Percentiles rank a stretch among this genome's conserved stretches.
phyloP scores from a whole-genome alignment of 2,888 invertebrate genomes.

The Anthophora plumipes region DNA sequence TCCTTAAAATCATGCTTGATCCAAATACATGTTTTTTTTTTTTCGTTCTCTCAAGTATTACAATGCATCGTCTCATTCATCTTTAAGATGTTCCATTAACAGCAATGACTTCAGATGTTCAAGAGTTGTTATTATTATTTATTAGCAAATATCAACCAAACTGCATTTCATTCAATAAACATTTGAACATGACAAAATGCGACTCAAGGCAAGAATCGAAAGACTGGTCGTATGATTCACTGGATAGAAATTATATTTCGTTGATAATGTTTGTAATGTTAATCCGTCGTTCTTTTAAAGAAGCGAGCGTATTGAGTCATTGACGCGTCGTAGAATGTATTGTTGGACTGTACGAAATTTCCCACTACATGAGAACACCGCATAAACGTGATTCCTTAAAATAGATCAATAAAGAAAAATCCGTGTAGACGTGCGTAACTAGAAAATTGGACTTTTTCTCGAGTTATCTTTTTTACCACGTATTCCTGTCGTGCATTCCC shows the following conservation, averaged over 20 bases:
- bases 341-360: background rate
- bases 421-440: background rate
- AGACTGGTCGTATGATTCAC: background rate
- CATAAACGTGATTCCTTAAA: slow-evolving; percentile 31
- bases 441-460: slow-evolving; percentile 27
- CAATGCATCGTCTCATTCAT: background rate
- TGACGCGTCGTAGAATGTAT: background rate
- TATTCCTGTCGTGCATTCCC: background rate
- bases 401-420: slow-evolving; percentile 28
- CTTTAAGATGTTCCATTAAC: slow-evolving; percentile 23
- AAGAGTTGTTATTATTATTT: background rate
- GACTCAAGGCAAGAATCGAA: background rate
- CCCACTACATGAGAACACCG: slow-evolving; percentile 39
- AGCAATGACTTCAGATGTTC: slow-evolving; percentile 15
- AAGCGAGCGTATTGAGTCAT: slow-evolving; percentile 22
- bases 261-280: background rate
- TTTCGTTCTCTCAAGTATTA: background rate
- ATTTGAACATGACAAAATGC: background rate
- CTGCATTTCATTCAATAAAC: background rate
- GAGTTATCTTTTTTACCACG: background rate
- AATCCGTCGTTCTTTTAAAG: slow-evolving; percentile 10
- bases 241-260: background rate
- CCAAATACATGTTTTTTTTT: background rate
- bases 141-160: background rate
- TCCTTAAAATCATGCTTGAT: slow-evolving; percentile 11